A percentile compares a stretch with the other conserved stretches of the same genome.
These are phyloP conservation scores for Papilio polytes DNA, from an alignment of 1,140 invertebrate genomes.

Conservation along the genomic window DNA sequence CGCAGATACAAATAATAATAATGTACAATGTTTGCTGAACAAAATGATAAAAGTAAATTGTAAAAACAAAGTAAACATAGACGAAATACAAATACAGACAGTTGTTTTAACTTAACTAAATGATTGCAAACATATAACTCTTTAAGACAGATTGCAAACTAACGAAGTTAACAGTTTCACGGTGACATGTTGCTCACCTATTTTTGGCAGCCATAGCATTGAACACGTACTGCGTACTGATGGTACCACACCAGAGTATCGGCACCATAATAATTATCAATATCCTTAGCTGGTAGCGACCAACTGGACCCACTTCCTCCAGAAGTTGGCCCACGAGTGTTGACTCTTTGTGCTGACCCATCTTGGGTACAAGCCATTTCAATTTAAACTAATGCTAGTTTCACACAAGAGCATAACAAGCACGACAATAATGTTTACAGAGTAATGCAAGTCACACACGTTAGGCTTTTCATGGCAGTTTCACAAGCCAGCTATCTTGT, in stretches of 20 bases:
- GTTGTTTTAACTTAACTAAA: too few relatives aligned
- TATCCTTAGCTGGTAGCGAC: background rate
- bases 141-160: background rate
- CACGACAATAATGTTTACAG: background rate
- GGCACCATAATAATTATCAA: background rate
- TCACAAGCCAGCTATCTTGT: too few relatives aligned
- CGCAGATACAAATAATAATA: background rate
- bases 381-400: background rate
- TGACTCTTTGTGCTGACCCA: background rate
- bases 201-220: background rate
- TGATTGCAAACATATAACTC: too few relatives aligned
- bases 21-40: background rate
- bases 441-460: background rate
- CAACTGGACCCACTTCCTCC: conserved; percentile 5
- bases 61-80: background rate
- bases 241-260: background rate
- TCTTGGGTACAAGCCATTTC: background rate
- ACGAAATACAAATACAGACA: too few relatives aligned
- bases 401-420: background rate
- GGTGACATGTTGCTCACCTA: background rate
- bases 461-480: background rate
- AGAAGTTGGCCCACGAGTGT: background rate
- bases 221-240: conserved; percentile 21
- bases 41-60: background rate
- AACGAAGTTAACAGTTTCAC: background rate